phyloP scores from a whole-genome alignment of 1,140 invertebrate species.

The Zaprionus inermis region DNA sequence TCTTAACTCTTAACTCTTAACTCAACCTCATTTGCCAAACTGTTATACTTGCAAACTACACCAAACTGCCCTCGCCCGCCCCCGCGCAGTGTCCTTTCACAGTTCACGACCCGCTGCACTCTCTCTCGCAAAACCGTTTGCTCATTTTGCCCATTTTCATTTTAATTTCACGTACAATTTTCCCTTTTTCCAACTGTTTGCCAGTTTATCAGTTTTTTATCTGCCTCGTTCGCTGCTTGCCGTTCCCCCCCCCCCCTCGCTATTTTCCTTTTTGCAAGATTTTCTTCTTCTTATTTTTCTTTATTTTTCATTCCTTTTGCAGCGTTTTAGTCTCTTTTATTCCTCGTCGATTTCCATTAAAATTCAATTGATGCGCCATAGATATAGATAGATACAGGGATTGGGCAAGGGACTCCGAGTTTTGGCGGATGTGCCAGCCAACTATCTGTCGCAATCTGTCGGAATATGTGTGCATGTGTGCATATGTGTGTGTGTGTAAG shows the following conservation, averaged over 20 bases:
- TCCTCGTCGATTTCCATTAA: slow-evolving; percentile 82
- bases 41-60: too few relatives aligned
- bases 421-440: slow-evolving; percentile 61
- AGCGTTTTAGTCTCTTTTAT: slow-evolving; percentile 81
- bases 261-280: slow-evolving; percentile 10
- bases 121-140: slow-evolving; percentile 58
- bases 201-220: slow-evolving; percentile 28
- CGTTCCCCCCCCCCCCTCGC: background rate
- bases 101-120: slow-evolving; percentile 63
- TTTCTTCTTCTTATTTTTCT: slow-evolving; percentile 15
- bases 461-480: slow-evolving; percentile 13
- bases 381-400: slow-evolving; percentile 29
- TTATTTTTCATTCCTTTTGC: slow-evolving; percentile 57
- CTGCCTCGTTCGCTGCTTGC: slow-evolving; percentile 2
- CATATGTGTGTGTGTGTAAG: slow-evolving; percentile 32
- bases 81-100: slow-evolving; percentile 23
- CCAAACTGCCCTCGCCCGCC: too few relatives aligned
- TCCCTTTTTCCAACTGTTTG: slow-evolving; percentile 64
- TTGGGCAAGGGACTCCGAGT: slow-evolving; percentile 11
- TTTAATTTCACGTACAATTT: slow-evolving; percentile 75
- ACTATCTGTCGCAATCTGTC: slow-evolving; percentile 59
- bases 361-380: slow-evolving; percentile 77
- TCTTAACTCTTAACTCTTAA: too few relatives aligned
- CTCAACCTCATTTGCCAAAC: too few relatives aligned
- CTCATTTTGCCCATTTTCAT: slow-evolving; percentile 72